A percentile compares a stretch with the other conserved stretches of the same genome.
Evolutionary conservation across 2,797 vertebrate genomes (phyloP).

Genomic region (Poecilia wingei): DNA sequence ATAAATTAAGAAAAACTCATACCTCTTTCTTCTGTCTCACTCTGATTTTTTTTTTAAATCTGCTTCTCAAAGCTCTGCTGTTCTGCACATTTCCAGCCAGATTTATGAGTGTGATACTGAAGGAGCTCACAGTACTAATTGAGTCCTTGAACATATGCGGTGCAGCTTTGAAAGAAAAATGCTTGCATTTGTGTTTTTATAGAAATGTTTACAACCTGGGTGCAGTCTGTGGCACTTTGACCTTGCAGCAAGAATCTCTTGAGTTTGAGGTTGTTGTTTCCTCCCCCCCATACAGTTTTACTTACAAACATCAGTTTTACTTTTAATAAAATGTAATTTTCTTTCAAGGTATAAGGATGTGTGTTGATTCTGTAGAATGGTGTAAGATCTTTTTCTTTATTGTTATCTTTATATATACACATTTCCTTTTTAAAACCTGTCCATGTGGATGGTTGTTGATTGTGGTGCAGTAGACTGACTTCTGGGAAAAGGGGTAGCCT

Average conservation of each 20-base stretch:
- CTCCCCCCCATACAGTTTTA: too few relatives aligned
- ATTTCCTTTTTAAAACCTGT: too few relatives aligned
- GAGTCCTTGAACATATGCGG: neutral
- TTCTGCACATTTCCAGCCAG: neutral
- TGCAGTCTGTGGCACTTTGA: neutral
- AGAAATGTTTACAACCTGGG: neutral
- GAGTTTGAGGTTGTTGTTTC: neutral
- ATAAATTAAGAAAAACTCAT: neutral
- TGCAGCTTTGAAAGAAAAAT: neutral
- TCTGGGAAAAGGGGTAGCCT: too few relatives aligned
- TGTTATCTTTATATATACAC: too few relatives aligned
- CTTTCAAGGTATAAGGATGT: too few relatives aligned
- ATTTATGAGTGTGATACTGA: neutral
- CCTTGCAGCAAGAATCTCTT: neutral
- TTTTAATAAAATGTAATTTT: too few relatives aligned
- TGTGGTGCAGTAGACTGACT: too few relatives aligned
- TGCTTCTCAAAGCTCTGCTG: neutral
- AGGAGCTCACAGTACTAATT: neutral
- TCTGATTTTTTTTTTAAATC: neutral
- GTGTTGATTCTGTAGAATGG: too few relatives aligned
- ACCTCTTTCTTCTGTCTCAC: neutral
- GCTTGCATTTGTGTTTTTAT: neutral
- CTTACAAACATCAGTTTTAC: too few relatives aligned
- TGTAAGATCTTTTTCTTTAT: too few relatives aligned
- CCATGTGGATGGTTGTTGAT: too few relatives aligned